Percentiles rank a stretch among this genome's conserved stretches.
Conservation (phyloP, 2,888 invertebrate species). For the Camponotus fellah region DNA sequence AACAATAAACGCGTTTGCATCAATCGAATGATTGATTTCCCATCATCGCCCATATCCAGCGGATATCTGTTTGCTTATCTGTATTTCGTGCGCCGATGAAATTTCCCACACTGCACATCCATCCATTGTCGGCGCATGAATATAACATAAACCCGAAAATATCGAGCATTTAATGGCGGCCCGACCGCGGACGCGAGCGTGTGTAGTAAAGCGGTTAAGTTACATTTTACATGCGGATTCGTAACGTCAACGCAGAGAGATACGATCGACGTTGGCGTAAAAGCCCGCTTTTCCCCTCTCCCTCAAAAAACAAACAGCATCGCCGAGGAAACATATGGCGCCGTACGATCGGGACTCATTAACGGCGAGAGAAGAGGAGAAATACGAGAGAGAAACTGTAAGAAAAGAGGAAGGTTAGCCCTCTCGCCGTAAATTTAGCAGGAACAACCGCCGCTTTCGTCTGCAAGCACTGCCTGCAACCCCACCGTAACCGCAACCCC, state of each 20-base stretch:
- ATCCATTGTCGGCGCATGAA: slow-evolving; percentile 45
- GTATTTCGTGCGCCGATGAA: slow-evolving; percentile 41
- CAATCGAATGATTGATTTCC: slow-evolving; percentile 52
- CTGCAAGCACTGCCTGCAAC: slow-evolving; percentile 57
- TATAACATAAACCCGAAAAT: slow-evolving; percentile 53
- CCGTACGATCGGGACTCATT: slow-evolving; percentile 76
- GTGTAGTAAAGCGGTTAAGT: slow-evolving; percentile 51
- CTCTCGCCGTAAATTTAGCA: slow-evolving; percentile 77
- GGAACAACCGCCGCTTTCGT: slow-evolving; percentile 78
- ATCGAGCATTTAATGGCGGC: slow-evolving; percentile 42
- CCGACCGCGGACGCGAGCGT: background rate
- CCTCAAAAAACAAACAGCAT: slow-evolving; percentile 51
- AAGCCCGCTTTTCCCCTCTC: slow-evolving; percentile 39
- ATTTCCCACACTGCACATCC: slow-evolving; percentile 24
- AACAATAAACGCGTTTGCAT: slow-evolving; percentile 40
- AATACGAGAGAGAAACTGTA: slow-evolving; percentile 51
- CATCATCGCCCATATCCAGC: slow-evolving; percentile 47
- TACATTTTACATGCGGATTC: slow-evolving; percentile 52
- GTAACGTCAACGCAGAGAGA: slow-evolving; percentile 11
- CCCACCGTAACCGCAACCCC: slow-evolving; percentile 69
- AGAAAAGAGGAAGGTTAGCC: slow-evolving; percentile 64
- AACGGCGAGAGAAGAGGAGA: slow-evolving; percentile 66
- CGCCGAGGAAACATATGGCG: slow-evolving; percentile 72
- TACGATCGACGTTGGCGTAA: slow-evolving; percentile 9
- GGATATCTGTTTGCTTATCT: slow-evolving; percentile 54